phyloP scores from a whole-genome alignment of 2,797 vertebrate species.

The Diplodus puntazzo region DNA sequence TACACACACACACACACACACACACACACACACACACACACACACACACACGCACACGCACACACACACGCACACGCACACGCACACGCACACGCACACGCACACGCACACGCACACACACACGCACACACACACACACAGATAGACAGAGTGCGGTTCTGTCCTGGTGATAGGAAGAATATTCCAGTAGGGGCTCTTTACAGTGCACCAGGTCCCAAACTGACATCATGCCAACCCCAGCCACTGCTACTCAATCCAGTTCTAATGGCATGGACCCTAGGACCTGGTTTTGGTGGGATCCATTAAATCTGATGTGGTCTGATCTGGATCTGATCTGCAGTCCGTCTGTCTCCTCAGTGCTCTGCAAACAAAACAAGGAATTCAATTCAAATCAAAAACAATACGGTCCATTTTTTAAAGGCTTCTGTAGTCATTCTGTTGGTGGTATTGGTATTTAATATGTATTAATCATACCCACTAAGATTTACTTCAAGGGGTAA shows the following conservation, averaged over 20 bases:
- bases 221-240: background rate
- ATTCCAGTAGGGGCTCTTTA: slow-evolving; percentile 47
- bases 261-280: slow-evolving; percentile 21
- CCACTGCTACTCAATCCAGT: slow-evolving; percentile 23
- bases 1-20: slow-evolving; percentile 5
- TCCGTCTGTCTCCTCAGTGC: background rate
- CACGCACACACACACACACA: slow-evolving; percentile 20
- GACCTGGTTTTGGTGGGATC: slow-evolving; percentile 46
- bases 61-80: slow-evolving; percentile 12
- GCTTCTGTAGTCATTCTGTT: background rate
- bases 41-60: slow-evolving; percentile 1
- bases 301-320: slow-evolving; percentile 31
- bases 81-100: slow-evolving; percentile 20
- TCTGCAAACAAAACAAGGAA: slow-evolving; percentile 55
- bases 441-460: background rate
- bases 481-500: background rate
- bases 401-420: background rate
- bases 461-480: background rate
- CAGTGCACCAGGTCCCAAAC: slow-evolving; percentile 36
- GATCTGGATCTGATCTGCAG: slow-evolving; percentile 39
- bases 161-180: slow-evolving; percentile 37
- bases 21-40: slow-evolving; percentile 9
- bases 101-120: too few species aligned
- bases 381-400: background rate
- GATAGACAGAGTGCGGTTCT: slow-evolving; percentile 24